Conservation (phyloP, 2,888 invertebrate genomes). For the Troides oblongomaculatus region DNA sequence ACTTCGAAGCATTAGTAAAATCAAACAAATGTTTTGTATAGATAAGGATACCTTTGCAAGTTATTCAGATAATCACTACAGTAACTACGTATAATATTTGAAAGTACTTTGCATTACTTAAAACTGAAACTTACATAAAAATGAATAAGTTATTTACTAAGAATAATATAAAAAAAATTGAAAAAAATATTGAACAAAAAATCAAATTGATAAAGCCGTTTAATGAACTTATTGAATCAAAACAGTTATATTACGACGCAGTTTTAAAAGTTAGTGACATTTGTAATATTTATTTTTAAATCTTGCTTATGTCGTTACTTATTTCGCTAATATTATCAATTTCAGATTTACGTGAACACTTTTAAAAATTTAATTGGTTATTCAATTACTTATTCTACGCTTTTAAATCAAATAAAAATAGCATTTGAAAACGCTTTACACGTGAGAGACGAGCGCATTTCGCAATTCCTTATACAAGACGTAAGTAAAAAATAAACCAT, state of each 20-base stretch:
- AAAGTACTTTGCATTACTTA: background rate
- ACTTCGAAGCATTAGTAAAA: too few relatives aligned
- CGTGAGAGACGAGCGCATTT: constrained; percentile 62
- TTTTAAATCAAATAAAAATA: constrained; percentile 59
- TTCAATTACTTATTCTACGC: constrained; percentile 57
- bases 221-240: constrained; percentile 52
- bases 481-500: constrained; percentile 51
- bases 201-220: constrained; percentile 49
- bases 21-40: too few relatives aligned
- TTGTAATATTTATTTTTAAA: constrained; percentile 1
- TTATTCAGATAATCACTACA: constrained; percentile 56
- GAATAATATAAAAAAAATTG: constrained; percentile 60
- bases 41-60: background rate
- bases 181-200: constrained; percentile 45
- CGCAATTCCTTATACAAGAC: constrained; percentile 62
- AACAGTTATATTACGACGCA: constrained; percentile 57
- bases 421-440: constrained; percentile 64
- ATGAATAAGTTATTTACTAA: constrained; percentile 42
- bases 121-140: constrained; percentile 6
- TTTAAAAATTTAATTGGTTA: constrained; percentile 55
- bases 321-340: constrained; percentile 27
- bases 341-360: constrained; percentile 64
- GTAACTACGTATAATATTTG: constrained; percentile 41
- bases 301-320: background rate
- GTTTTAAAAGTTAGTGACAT: constrained; percentile 50